Conservation (phyloP, 2,113 vertebrate genomes). For the Paradoxurus hermaphroditus region DNA sequence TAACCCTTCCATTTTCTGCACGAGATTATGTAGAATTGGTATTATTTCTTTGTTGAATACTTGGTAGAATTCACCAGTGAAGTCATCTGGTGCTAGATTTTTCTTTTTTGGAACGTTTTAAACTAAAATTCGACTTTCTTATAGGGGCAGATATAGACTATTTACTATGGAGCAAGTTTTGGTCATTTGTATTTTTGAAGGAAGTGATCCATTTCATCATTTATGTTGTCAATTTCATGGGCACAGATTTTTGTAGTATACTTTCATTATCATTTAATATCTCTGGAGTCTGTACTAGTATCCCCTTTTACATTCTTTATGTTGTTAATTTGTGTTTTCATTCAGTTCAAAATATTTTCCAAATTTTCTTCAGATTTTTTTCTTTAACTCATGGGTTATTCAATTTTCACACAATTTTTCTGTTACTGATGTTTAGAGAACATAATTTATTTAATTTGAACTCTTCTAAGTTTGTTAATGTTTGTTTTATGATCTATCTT, state of each 20-base stretch:
- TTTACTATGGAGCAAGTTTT: neutral
- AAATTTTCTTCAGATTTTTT: neutral
- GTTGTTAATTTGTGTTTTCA: neutral
- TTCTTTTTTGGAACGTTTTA: neutral
- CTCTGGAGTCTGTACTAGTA: neutral
- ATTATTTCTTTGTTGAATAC: neutral
- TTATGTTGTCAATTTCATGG: neutral
- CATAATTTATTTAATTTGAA: neutral
- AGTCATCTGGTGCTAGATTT: neutral
- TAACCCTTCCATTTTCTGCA: neutral
- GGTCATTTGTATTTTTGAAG: neutral
- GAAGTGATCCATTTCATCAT: neutral
- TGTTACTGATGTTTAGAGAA: neutral
- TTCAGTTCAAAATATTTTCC: neutral
- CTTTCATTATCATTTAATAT: neutral
- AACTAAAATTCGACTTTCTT: neutral
- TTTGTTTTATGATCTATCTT: neutral
- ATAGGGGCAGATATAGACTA: neutral
- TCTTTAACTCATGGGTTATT: neutral
- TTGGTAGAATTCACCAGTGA: neutral
- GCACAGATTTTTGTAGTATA: neutral
- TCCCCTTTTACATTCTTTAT: neutral
- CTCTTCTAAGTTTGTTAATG: neutral
- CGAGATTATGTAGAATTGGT: neutral
- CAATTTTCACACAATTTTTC: conserved; percentile 11